Evolutionary conservation across 2,113 vertebrate genomes (phyloP).

Genomic region (Pelusios castaneus): DNA sequence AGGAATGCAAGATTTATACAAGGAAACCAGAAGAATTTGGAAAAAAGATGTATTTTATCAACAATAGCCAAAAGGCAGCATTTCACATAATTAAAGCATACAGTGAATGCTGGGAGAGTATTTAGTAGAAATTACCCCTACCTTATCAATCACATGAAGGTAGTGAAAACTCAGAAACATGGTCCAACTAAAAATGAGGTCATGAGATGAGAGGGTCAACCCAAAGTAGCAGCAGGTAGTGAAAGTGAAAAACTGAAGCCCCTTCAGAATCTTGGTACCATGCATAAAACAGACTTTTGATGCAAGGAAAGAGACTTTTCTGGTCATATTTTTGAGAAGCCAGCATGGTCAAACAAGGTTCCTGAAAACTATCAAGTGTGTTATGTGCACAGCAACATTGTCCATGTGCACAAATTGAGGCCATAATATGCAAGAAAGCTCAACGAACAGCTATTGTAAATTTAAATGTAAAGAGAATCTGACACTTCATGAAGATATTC

Average conservation of each 20-base stretch:
- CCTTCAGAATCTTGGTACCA: neutral
- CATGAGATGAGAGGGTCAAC: neutral
- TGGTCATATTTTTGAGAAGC: neutral
- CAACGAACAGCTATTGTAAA: neutral
- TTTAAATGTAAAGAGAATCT: neutral
- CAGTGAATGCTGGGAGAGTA: neutral
- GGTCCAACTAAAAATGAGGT: neutral
- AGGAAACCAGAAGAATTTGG: neutral
- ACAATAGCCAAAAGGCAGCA: neutral
- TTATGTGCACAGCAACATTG: neutral
- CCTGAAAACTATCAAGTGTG: neutral
- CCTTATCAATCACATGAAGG: neutral
- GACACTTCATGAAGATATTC: neutral
- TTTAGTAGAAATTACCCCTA: neutral
- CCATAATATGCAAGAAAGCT: neutral
- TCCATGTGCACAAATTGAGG: neutral
- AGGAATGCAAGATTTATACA: neutral
- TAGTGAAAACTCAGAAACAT: neutral
- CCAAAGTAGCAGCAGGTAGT: neutral
- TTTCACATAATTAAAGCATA: neutral
- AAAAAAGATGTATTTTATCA: neutral
- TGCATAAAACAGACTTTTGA: neutral
- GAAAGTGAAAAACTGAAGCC: neutral
- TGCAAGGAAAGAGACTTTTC: neutral
- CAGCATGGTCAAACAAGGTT: neutral